These are phyloP conservation scores for Nyctibius bracteatus DNA, from an alignment of 2,113 vertebrate species.

Conservation along the genomic window DNA sequence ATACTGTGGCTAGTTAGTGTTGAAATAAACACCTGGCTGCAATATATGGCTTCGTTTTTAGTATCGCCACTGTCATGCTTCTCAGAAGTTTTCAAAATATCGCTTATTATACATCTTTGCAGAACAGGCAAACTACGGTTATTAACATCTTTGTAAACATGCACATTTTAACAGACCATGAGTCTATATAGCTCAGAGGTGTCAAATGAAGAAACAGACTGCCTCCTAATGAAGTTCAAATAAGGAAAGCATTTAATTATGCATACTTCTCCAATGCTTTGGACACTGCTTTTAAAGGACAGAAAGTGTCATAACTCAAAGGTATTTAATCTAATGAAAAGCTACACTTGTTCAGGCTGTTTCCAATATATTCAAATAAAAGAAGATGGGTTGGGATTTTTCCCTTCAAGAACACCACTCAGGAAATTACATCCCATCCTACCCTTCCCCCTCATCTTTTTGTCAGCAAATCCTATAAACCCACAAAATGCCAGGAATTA, in stretches of 20 bases:
- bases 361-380: slow-evolving; percentile 19
- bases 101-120: background rate
- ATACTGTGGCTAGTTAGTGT: background rate
- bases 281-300: background rate
- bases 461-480: slow-evolving; percentile 54
- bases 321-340: slow-evolving; percentile 28
- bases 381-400: background rate
- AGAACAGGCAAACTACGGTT: background rate
- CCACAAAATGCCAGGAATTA: slow-evolving; percentile 56
- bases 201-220: background rate
- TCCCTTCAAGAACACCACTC: background rate
- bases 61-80: background rate
- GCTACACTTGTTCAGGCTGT: background rate
- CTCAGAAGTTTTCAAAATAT: background rate
- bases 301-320: background rate
- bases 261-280: background rate
- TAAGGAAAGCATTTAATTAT: slow-evolving; percentile 4
- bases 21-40: background rate
- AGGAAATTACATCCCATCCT: slow-evolving; percentile 38
- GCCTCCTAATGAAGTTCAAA: background rate
- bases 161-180: background rate
- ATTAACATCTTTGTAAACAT: background rate
- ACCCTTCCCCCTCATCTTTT: slow-evolving; percentile 22
- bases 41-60: background rate
- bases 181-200: background rate